Evolutionary conservation across 1,140 invertebrate genomes (phyloP).

Genomic region (Atta colombica): DNA sequence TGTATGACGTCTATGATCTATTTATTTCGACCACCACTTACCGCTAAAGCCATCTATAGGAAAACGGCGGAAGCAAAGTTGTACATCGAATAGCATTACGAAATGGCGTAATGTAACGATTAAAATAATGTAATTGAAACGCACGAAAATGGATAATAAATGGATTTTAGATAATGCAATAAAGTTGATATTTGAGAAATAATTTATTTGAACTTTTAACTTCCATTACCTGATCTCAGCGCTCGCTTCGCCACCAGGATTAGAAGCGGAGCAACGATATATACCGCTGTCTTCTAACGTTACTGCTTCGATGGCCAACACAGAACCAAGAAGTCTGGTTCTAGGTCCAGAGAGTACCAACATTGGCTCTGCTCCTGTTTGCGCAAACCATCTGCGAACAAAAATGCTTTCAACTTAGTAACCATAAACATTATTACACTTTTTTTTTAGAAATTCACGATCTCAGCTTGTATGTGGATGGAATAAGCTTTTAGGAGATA

Average conservation of each 20-base stretch:
- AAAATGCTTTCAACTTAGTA: slow-evolving; percentile 38
- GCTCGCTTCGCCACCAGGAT: slow-evolving; percentile 90
- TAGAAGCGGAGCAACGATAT: slow-evolving; percentile 90
- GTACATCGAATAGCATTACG: background rate
- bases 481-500: background rate
- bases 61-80: too few relatives aligned
- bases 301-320: slow-evolving; percentile 91
- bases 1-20: too few relatives aligned
- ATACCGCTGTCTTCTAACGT: slow-evolving; percentile 90
- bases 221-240: slow-evolving; percentile 87
- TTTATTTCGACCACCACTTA: too few relatives aligned
- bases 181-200: background rate
- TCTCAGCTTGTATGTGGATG: background rate
- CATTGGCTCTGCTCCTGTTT: slow-evolving; percentile 89
- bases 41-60: too few relatives aligned
- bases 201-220: slow-evolving; percentile 12
- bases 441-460: background rate
- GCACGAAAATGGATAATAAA: background rate
- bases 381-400: slow-evolving; percentile 89
- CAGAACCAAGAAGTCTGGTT: slow-evolving; percentile 89
- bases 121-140: background rate
- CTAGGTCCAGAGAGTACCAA: slow-evolving; percentile 89
- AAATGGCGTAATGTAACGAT: background rate
- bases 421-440: background rate
- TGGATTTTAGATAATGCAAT: background rate